Percentiles rank a stretch among this genome's conserved stretches.
These are phyloP conservation scores for Cyprinodon variegatus DNA, from an alignment of 2,113 vertebrate species.

Conservation along the genomic window DNA sequence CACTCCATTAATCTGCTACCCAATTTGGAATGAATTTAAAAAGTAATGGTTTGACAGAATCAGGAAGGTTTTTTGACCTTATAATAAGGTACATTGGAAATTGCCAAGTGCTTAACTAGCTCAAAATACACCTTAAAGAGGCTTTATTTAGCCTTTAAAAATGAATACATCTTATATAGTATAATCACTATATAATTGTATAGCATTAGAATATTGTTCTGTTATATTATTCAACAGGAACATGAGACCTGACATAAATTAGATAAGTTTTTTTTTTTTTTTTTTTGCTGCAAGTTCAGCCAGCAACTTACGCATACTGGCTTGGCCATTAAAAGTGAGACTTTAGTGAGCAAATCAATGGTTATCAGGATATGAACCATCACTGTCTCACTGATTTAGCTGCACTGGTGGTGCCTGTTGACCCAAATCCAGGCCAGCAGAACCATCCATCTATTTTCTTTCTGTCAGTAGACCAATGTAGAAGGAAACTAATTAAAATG, in stretches of 20 bases:
- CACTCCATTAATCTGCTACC: neutral
- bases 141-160: neutral
- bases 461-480: neutral
- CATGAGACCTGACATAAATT: neutral
- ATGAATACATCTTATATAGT: neutral
- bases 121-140: neutral
- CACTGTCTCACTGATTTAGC: slow-evolving; percentile 7
- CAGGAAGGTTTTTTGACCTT: neutral
- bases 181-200: neutral
- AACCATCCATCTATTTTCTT: neutral
- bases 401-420: neutral
- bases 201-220: neutral
- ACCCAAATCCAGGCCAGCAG: slow-evolving; percentile 6
- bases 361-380: neutral
- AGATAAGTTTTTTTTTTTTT: neutral
- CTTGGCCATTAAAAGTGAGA: neutral
- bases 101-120: neutral
- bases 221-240: neutral
- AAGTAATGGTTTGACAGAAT: neutral
- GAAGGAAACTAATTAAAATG: neutral
- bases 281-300: neutral
- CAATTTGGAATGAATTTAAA: neutral
- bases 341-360: slow-evolving; percentile 4
- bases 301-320: neutral
- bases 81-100: neutral